Evolutionary conservation across 2,888 invertebrate species (phyloP), one percentile per base, ranked within the genome.

Genomic region (Macroteleia sp.): DNA sequence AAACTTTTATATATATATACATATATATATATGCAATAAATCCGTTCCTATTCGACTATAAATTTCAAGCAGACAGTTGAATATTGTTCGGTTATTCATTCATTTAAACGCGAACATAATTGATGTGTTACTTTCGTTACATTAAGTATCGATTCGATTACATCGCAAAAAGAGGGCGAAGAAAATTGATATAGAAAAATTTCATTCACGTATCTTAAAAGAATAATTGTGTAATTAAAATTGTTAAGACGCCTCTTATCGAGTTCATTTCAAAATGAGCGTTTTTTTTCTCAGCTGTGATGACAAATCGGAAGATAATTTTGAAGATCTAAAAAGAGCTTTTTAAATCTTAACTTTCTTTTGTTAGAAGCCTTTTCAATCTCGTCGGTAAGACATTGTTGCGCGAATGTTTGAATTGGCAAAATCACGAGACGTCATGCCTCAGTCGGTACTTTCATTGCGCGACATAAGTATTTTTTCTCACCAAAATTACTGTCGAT

Each of bases 381-480:
- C 67, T 50, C 61, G 69, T 54, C 42, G 20, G 46, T 42, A 61
- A 34, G 62, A 50, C 71, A 59, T 66, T 66, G 46, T 61, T 77
- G 82, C 78, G 74, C 78, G 79, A 81, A 83, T 81, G 80, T 81
- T 80, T 78, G 83, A 85, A 87, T 87, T 87, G 87, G 86, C 87
- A 86, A 87, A 87, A 87, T 87, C 86, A 83, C 81, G 85, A 79
- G 83, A 85, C 84, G 84, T 88, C 86, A 86, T 85, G 86, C 82
- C 81, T 62, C 67, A 46, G 52, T 73, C 52, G 67, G 42, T 44
- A 30, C 69, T 76, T 79, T 76, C 76, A 62, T 57, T 42, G 17
- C 39, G 56, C 44, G 42, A 62, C 66, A 57, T 42, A 56, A 62
- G 39, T 54, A 36, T 44, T 66, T 69, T 52, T 54, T 59, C 39